Evolutionary conservation across 2,113 vertebrate genomes (phyloP).

Genomic region (Sinocyclocheilus maitianheensis): DNA sequence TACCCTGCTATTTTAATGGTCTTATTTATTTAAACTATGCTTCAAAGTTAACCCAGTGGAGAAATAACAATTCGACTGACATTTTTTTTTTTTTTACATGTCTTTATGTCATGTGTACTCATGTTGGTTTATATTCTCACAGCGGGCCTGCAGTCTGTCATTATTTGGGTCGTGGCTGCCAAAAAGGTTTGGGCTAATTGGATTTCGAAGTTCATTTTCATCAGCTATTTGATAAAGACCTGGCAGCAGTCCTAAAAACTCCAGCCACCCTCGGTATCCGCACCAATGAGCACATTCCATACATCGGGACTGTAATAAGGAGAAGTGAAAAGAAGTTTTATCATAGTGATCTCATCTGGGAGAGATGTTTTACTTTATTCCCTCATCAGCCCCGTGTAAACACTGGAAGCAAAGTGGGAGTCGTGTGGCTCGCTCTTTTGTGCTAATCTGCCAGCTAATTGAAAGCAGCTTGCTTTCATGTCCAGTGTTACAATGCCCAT

Average conservation of each 20-base stretch:
- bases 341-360: conserved; percentile 48
- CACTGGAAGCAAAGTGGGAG: conserved; percentile 28
- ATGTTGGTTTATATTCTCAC: conserved; percentile 36
- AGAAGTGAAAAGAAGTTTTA: conserved; percentile 4
- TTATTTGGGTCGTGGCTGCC: conserved; percentile 62
- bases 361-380: conserved; percentile 30
- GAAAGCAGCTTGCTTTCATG: too few species aligned
- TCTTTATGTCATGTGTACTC: conserved; percentile 15
- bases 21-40: conserved; percentile 51
- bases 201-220: conserved; percentile 54
- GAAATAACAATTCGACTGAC: conserved; percentile 16
- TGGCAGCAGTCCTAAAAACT: conserved; percentile 41
- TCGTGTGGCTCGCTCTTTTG: not conserved
- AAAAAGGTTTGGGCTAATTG: conserved; percentile 65
- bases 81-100: conserved; percentile 39
- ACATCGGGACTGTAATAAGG: conserved; percentile 30
- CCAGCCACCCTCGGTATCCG: conserved; percentile 5
- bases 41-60: conserved; percentile 48
- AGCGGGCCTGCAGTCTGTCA: conserved; percentile 66
- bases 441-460: too few species aligned
- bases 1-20: conserved; percentile 60
- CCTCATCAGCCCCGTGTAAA: conserved; percentile 9
- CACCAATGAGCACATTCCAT: conserved; percentile 48
- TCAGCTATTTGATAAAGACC: conserved; percentile 54
- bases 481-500: too few species aligned